Evolutionary conservation across 2,113 vertebrate genomes (phyloP).

Genomic region (Alosa alosa): DNA sequence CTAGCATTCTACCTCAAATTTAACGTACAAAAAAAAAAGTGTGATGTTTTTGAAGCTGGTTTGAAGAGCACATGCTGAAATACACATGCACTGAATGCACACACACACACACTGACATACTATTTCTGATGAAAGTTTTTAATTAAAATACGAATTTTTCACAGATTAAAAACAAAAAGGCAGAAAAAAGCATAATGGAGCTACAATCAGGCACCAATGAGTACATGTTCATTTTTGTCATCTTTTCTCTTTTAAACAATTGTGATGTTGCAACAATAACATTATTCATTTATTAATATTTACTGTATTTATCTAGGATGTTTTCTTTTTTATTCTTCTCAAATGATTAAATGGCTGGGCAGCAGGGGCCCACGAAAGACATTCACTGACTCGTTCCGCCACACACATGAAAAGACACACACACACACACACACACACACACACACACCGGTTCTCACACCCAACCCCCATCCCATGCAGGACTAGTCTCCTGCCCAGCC

Average conservation of each 20-base stretch:
- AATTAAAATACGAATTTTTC: constrained; percentile 80
- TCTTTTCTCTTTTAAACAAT: constrained; percentile 63
- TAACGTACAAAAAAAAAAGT: not conserved
- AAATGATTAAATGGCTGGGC: constrained; percentile 60
- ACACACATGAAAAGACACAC: not conserved
- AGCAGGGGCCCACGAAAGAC: constrained; percentile 59
- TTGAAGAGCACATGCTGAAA: not conserved
- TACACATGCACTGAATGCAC: not conserved
- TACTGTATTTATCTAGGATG: constrained; percentile 38
- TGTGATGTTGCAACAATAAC: constrained; percentile 79
- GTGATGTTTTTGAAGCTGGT: not conserved
- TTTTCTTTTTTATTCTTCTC: constrained; percentile 58
- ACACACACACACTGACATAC: not conserved
- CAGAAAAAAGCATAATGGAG: constrained; percentile 76
- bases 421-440: not conserved
- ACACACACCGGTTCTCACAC: constrained; percentile 29
- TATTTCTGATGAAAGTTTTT: constrained; percentile 67
- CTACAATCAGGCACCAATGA: constrained; percentile 81
- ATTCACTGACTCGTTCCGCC: constrained; percentile 64
- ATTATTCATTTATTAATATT: constrained; percentile 71
- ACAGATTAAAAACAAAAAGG: constrained; percentile 78
- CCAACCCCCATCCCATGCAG: not conserved
- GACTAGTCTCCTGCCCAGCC: not conserved
- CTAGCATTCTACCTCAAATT: not conserved
- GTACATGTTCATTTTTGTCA: constrained; percentile 66